These are phyloP conservation scores for Peromyscus nudipes DNA, from an alignment of 2,797 vertebrate species.

Conservation along the genomic window DNA sequence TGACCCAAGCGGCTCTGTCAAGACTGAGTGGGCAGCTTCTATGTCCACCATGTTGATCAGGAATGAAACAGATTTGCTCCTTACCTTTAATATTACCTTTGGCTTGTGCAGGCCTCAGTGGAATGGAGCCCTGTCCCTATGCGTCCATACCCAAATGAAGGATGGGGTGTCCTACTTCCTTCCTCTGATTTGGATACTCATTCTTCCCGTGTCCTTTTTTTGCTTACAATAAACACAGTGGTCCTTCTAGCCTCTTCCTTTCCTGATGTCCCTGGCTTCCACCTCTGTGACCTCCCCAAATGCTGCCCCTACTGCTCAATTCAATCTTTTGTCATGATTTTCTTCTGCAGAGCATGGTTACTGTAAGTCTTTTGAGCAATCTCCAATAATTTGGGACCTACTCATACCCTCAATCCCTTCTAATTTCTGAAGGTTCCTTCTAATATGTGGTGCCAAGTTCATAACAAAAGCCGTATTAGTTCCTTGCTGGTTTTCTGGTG, in stretches of 20 bases:
- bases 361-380: not conserved
- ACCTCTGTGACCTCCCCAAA: not conserved
- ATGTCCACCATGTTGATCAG: not conserved
- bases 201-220: not conserved
- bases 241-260: not conserved
- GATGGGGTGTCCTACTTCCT: not conserved
- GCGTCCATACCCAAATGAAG: not conserved
- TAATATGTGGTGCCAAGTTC: not conserved
- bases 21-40: not conserved
- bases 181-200: not conserved
- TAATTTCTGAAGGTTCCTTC: not conserved
- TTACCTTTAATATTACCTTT: not conserved
- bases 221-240: not conserved
- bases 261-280: not conserved
- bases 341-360: not conserved
- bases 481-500: not conserved
- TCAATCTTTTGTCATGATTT: not conserved
- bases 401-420: not conserved
- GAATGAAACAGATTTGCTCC: not conserved
- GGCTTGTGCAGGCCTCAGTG: not conserved
- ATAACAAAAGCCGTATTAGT: not conserved
- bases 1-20: too few relatives aligned
- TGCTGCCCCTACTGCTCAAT: not conserved
- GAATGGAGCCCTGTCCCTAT: not conserved
- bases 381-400: not conserved